Evolutionary conservation across 2,797 vertebrate species (phyloP).

Genomic region (Mastacembelus armatus): DNA sequence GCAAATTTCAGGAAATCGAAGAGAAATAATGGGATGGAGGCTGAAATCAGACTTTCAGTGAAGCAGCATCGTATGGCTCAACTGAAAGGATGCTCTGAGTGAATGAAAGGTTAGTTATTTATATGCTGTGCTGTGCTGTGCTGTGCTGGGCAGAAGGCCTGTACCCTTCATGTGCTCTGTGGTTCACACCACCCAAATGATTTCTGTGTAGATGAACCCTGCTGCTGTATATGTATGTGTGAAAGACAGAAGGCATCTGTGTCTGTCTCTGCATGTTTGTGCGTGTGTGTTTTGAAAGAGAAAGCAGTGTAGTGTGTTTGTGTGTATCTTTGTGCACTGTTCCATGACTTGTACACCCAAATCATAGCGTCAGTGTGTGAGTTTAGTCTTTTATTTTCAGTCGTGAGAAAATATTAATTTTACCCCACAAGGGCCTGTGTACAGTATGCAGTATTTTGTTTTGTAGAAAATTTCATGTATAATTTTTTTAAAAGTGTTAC

Average conservation of each 20-base stretch:
- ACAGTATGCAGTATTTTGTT: slow-evolving; percentile 17
- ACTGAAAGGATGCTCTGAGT: background rate
- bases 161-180: slow-evolving; percentile 7
- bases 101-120: slow-evolving; percentile 40
- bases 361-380: slow-evolving; percentile 24
- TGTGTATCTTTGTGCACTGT: slow-evolving; percentile 26
- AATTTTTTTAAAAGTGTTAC: no score
- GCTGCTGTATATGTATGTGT: slow-evolving; percentile 3
- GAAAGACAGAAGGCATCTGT: no score
- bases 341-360: slow-evolving; percentile 1
- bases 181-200: slow-evolving; percentile 15
- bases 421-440: background rate
- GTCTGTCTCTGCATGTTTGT: background rate
- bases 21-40: background rate
- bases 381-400: background rate
- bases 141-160: no score
- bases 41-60: background rate
- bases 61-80: slow-evolving; percentile 36
- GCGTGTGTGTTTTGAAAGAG: background rate
- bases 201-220: slow-evolving; percentile 9
- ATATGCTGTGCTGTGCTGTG: slow-evolving; percentile 10
- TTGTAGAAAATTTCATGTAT: no score
- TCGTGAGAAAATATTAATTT: background rate
- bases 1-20: slow-evolving; percentile 25
- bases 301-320: background rate